phyloP scores from a whole-genome alignment of 1,140 invertebrate genomes.

The Whitmania pigra region DNA sequence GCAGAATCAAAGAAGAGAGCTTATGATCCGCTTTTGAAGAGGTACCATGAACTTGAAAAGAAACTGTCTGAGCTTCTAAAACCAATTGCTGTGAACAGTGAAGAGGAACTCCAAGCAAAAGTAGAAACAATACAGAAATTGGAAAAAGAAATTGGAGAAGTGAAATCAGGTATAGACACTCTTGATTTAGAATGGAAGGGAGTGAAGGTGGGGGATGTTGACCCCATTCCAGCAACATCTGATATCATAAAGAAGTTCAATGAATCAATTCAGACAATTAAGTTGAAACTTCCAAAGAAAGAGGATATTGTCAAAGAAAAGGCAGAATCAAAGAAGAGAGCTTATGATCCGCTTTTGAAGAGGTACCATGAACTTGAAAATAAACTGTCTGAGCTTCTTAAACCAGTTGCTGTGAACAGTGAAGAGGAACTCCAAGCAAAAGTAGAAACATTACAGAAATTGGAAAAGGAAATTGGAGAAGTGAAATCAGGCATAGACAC shows the following conservation, averaged over 20 bases:
- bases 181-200: background rate
- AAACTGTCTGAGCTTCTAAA: background rate
- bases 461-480: conserved; percentile 5
- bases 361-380: background rate
- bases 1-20: background rate
- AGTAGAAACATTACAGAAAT: background rate
- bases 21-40: conserved; percentile 1
- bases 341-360: conserved; percentile 2
- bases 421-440: conserved; percentile 5
- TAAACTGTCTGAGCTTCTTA: background rate
- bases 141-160: conserved; percentile 5
- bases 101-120: conserved; percentile 1
- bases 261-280: background rate
- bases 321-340: background rate
- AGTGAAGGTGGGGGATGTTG: background rate
- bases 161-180: background rate
- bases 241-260: background rate
- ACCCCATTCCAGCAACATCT: background rate
- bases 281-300: conserved; percentile 1
- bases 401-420: background rate
- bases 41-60: background rate
- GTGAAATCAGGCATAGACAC: background rate
- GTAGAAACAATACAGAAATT: background rate
- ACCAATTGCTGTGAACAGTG: background rate
- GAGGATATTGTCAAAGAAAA: conserved; percentile 1